Base-by-base conservation (phyloP, 2,113 vertebrate species). In the Pleuronectes platessa region DNA sequence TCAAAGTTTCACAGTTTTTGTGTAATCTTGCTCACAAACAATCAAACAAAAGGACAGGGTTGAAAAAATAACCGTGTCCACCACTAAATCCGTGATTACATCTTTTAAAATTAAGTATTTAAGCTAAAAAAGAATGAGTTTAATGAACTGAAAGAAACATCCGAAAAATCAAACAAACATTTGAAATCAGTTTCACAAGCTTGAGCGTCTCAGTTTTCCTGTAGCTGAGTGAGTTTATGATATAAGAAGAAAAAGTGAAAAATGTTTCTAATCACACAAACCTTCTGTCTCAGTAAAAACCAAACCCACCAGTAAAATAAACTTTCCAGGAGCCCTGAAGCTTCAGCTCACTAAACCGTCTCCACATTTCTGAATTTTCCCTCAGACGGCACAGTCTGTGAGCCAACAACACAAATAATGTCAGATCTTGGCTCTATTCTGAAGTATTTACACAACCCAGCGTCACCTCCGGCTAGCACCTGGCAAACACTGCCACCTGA, bases 351-450 rank as follows among this genome's bases (percentile, higher is more conserved):
- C 26, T 14, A 51, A n/a, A 55, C 47, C 18, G 17, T 26, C 27
- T 59, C 20, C 49, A 20, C 15, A 31, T 37, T 47, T 63, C 31
- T 68, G n/a, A 60, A 56, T 27, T 70, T 2, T 26, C 61, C 24
- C 40, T 63, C 58, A 60, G 62, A 12, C 11, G 47, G 47, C 15
- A 18, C 15, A 18, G 61, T 61, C 10, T 74, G 17, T 62, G 74
- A 75, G 49, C 62, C 37, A 51, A 27, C 60, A 61, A 68, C 14
- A 66, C 71, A 83, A 68, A 78, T 63, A 63, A 37, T 24, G 18
- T n/a, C 10, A 3, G 58, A 67, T 63, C 37, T 61, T 85, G 74
- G 60, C 79, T 76, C 31, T 55, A 24, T 62, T 58, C 10, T 55
- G 23, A 65, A 74, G 55, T 72, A 68, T 81, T 73, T 71, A 8